Evolutionary conservation across 2,113 vertebrate species (phyloP).

Genomic region (Myrmecophaga tridactyla): DNA sequence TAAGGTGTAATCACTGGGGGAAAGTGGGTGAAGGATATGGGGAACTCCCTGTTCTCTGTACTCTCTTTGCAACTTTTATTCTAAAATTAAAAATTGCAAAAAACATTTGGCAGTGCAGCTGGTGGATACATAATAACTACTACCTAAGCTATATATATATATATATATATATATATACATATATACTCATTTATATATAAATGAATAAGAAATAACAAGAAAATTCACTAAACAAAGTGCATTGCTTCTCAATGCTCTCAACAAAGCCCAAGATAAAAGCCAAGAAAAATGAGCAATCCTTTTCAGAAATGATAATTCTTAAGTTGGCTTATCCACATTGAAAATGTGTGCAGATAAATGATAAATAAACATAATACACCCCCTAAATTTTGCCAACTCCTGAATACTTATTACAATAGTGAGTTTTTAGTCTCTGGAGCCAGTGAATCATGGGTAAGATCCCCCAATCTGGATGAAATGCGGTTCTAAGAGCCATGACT

Average conservation of each 20-base stretch:
- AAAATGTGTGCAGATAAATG: conserved; percentile 19
- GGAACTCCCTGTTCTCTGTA: background rate
- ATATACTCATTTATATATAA: no score
- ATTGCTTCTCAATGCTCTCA: background rate
- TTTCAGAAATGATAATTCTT: background rate
- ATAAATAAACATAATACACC: background rate
- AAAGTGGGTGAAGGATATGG: background rate
- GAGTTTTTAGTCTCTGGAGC: background rate
- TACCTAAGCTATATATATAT: background rate
- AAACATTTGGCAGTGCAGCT: background rate
- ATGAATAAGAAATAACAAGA: background rate
- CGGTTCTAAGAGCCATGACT: background rate
- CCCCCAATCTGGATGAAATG: background rate
- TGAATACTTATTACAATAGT: background rate
- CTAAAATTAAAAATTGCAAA: background rate
- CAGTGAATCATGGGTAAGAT: background rate
- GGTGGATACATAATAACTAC: background rate
- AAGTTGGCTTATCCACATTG: background rate
- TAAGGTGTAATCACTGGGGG: background rate
- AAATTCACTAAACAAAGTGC: background rate
- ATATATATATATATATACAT: no score
- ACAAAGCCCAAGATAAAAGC: background rate
- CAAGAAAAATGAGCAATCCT: conserved; percentile 25
- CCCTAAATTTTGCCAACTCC: background rate
- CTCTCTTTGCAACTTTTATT: background rate